A percentile compares a stretch with the other conserved stretches of the same genome.
Conservation (phyloP, 1,140 invertebrate species). For the Leguminivora glycinivorella region DNA sequence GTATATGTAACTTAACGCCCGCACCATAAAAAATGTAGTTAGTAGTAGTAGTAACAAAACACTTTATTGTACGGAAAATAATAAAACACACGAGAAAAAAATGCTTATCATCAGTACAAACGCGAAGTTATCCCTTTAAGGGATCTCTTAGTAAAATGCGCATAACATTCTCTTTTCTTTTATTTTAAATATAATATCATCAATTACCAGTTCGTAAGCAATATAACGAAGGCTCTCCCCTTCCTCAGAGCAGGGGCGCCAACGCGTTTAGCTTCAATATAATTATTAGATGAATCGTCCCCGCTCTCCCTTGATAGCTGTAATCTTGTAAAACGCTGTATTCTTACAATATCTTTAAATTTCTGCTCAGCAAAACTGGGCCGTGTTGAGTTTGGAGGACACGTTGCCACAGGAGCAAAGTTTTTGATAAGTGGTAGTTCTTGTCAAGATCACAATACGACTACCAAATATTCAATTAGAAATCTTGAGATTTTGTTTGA, state of each 20-base stretch:
- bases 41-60: too few relatives aligned
- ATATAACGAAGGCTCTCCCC: neutral
- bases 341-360: slow-evolving; percentile 32
- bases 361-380: neutral
- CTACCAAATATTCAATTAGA: too few relatives aligned
- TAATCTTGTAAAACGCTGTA: slow-evolving; percentile 42
- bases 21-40: too few relatives aligned
- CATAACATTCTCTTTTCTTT: neutral
- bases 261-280: slow-evolving; percentile 41
- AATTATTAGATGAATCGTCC: slow-evolving; percentile 48
- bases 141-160: neutral
- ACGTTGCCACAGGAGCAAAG: too few relatives aligned
- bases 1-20: too few relatives aligned
- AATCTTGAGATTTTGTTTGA: too few relatives aligned
- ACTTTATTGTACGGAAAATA: too few relatives aligned
- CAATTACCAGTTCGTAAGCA: neutral
- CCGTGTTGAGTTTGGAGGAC: neutral
- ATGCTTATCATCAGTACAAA: too few relatives aligned
- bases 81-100: too few relatives aligned
- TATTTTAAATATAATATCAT: neutral
- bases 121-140: too few relatives aligned
- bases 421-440: too few relatives aligned
- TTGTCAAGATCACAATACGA: too few relatives aligned
- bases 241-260: neutral
- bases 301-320: slow-evolving; percentile 35